phyloP scores from a whole-genome alignment of 2,888 invertebrate genomes.

The Pycnomerus fuliginosus region DNA sequence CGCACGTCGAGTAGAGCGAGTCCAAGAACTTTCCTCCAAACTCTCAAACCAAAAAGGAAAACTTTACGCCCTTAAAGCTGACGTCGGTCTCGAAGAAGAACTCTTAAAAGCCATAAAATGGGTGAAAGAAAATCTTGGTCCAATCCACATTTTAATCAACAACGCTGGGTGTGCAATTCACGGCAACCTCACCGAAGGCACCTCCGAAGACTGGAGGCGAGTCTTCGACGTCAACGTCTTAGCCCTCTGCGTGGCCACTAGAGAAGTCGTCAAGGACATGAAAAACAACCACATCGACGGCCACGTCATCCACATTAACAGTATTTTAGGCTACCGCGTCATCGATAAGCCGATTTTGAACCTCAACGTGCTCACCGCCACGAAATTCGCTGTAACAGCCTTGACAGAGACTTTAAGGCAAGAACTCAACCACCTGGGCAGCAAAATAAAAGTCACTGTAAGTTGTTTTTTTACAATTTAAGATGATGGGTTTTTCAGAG shows the following conservation, averaged over 20 bases:
- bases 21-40: slow-evolving; percentile 29
- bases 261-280: slow-evolving; percentile 36
- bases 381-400: slow-evolving; percentile 36
- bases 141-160: slow-evolving; percentile 35
- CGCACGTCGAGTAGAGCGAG: slow-evolving; percentile 32
- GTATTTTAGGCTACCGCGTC: slow-evolving; percentile 30
- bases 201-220: slow-evolving; percentile 32
- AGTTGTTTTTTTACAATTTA: no score
- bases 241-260: slow-evolving; percentile 34
- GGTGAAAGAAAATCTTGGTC: slow-evolving; percentile 33
- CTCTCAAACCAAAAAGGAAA: slow-evolving; percentile 29
- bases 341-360: slow-evolving; percentile 23
- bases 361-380: slow-evolving; percentile 35
- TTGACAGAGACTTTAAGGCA: no score
- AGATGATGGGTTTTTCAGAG: no score
- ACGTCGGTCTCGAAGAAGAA: slow-evolving; percentile 35
- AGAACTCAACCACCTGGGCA: no score
- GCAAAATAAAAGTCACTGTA: no score
- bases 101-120: slow-evolving; percentile 34
- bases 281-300: slow-evolving; percentile 30
- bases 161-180: slow-evolving; percentile 34
- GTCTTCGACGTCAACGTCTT: slow-evolving; percentile 36
- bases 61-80: slow-evolving; percentile 30
- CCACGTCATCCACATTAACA: slow-evolving; percentile 36
- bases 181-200: slow-evolving; percentile 29